These are phyloP conservation scores for Phaethornis superciliosus DNA, from an alignment of 2,113 vertebrate genomes.

Conservation along the genomic window DNA sequence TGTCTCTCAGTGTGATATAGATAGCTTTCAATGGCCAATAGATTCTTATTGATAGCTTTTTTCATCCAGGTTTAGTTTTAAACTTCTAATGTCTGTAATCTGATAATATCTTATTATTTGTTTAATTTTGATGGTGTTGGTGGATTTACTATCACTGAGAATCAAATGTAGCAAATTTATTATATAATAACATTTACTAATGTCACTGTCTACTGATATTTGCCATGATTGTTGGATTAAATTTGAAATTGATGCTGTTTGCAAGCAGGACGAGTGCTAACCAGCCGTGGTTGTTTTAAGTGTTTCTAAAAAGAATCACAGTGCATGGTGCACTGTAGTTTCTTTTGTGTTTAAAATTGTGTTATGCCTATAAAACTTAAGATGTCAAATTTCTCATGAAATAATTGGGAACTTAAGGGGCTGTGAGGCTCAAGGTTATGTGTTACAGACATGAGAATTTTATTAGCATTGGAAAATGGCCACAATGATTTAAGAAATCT, in stretches of 20 bases:
- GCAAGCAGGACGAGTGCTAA: constrained; percentile 7
- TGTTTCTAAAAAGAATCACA: constrained; percentile 51
- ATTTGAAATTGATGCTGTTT: constrained; percentile 25
- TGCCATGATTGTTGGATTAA: constrained; percentile 36
- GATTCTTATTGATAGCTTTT: neutral
- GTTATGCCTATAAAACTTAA: constrained; percentile 25
- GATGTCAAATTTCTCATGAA: constrained; percentile 60
- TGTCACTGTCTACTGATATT: constrained; percentile 28
- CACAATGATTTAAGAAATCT: constrained; percentile 35
- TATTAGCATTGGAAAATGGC: constrained; percentile 64
- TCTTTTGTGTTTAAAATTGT: constrained; percentile 42
- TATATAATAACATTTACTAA: constrained; percentile 21
- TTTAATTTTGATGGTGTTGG: constrained; percentile 68
- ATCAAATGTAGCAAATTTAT: constrained; percentile 46
- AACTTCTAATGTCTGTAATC: neutral
- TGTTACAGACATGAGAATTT: constrained; percentile 56
- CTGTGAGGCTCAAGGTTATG: constrained; percentile 9
- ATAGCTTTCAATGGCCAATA: neutral
- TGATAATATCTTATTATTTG: constrained; percentile 52
- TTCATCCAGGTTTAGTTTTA: constrained; percentile 8
- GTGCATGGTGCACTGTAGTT: neutral
- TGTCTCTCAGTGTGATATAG: neutral
- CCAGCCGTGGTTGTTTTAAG: constrained; percentile 37
- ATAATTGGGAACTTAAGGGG: constrained; percentile 23
- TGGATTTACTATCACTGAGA: constrained; percentile 72